Evolutionary conservation across 2,797 vertebrate genomes (phyloP).

Genomic region (Scomberomorus guttatus): DNA sequence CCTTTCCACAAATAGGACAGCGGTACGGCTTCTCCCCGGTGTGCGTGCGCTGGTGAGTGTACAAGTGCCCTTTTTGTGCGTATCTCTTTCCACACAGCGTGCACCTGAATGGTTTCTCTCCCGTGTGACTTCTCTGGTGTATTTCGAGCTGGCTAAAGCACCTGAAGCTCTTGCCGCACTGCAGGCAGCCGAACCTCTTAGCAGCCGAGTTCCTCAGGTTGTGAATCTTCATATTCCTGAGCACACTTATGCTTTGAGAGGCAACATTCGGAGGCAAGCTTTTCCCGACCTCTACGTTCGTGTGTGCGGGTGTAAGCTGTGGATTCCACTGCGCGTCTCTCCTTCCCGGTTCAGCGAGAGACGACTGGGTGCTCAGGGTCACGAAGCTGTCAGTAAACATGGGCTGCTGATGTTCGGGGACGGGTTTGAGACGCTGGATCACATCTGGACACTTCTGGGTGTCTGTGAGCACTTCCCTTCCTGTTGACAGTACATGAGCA

Average conservation of each 20-base stretch:
- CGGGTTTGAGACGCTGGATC: slow-evolving; percentile 49
- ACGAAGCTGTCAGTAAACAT: slow-evolving; percentile 60
- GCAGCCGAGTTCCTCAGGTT: slow-evolving; percentile 68
- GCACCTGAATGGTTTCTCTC: slow-evolving; percentile 86
- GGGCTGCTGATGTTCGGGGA: slow-evolving; percentile 48
- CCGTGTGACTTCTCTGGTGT: slow-evolving; percentile 87
- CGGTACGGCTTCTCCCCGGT: slow-evolving; percentile 87
- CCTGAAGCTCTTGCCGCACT: slow-evolving; percentile 85
- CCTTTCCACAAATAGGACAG: slow-evolving; percentile 85
- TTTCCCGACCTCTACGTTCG: slow-evolving; percentile 57
- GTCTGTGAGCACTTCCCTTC: slow-evolving; percentile 44
- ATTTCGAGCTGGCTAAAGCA: slow-evolving; percentile 87
- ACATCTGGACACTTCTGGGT: slow-evolving; percentile 49
- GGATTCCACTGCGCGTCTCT: slow-evolving; percentile 64
- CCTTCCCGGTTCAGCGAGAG: slow-evolving; percentile 32
- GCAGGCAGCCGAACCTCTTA: slow-evolving; percentile 82
- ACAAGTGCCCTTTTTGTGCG: slow-evolving; percentile 86
- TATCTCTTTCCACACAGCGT: slow-evolving; percentile 85
- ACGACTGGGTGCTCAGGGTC: slow-evolving; percentile 44
- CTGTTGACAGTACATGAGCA: slow-evolving; percentile 59
- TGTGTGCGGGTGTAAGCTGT: slow-evolving; percentile 45
- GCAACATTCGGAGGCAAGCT: slow-evolving; percentile 48
- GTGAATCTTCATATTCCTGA: slow-evolving; percentile 75
- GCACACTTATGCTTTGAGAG: slow-evolving; percentile 57
- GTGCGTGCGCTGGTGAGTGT: slow-evolving; percentile 88